Evolutionary conservation across 64 coral and sea anemone genomes (phyloP), one percentile per base, ranked within the genome.

Genomic region (Pocillopora damicornis): DNA sequence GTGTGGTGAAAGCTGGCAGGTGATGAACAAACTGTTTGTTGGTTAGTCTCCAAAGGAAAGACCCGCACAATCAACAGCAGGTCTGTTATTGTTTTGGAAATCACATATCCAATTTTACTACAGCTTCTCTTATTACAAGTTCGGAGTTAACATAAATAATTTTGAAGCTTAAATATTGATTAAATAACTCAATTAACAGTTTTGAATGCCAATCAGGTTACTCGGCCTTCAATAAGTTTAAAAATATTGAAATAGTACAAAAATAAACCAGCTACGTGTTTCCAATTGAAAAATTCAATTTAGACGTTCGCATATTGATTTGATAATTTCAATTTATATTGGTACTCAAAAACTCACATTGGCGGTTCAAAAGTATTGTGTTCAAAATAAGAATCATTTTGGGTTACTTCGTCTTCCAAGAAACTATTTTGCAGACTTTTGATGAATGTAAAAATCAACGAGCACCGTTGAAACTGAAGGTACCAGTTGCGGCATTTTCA

Each of bases 131-230:
- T n/a, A 25, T 69, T 25, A 5, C 20, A n/a, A 69, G 26, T 57
- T 72, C 63, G 63, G 18, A 10, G 57, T 11, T 71, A 84, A 37
- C 56, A 84, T 69, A 77, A 77, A 77, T 77, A 77, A 10, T 18
- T 77, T 77, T 77, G 35, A 30, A 18, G 15, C 12, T 57, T 84
- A 84, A 84, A 84, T 84, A 84, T 72, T 84, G 71, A 84, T 71
- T 84, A 51, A 51, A 51, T 51, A 4, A 51, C 42, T 71, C 9
- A 68, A 15, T 68, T 2, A 14, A 15, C 26, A 26, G 15, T 38
- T 37, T 45, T 18, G 63, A 57, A 22, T 26, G 20, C 17, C 62
- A 83, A 42, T 68, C 57, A 37, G 56, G 81, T 71, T 30, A 30
- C 30, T 30, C 30, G 81, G 37, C 63, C 81, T 84, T 80, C 78